Evolutionary conservation across 2,888 invertebrate species (phyloP).

Genomic region (Urechis unicinctus): DNA sequence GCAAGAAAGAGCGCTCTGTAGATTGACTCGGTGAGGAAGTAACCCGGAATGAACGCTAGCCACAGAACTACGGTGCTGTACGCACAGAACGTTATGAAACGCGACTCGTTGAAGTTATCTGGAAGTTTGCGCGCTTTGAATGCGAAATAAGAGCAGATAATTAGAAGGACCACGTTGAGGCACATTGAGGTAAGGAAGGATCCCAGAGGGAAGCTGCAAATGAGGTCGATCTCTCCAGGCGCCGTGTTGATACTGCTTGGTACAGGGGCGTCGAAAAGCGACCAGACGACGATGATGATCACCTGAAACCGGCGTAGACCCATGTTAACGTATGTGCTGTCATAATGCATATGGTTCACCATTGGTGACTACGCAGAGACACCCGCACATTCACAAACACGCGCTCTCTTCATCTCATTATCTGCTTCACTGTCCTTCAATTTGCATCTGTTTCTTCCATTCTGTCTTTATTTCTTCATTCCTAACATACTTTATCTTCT

Average conservation of each 20-base stretch:
- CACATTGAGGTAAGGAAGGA: slow-evolving; percentile 21
- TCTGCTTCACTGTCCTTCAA: no score
- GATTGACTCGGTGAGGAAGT: not conserved
- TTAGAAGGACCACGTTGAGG: slow-evolving; percentile 30
- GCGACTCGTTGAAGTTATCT: slow-evolving; percentile 40
- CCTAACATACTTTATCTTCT: no score
- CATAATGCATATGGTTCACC: no score
- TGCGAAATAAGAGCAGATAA: slow-evolving; percentile 30
- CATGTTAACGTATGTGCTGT: no score
- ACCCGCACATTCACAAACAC: no score
- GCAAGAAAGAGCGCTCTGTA: not conserved
- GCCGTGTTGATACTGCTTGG: slow-evolving; percentile 5
- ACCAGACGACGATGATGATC: slow-evolving; percentile 8
- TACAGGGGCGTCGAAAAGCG: slow-evolving; percentile 11
- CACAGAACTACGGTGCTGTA: slow-evolving; percentile 27
- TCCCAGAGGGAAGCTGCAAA: slow-evolving; percentile 20
- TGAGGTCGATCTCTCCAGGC: slow-evolving; percentile 18
- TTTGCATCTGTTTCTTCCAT: no score
- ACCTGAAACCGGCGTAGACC: slow-evolving; percentile 10
- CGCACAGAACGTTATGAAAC: slow-evolving; percentile 34
- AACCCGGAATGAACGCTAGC: not conserved
- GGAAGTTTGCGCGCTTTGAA: slow-evolving; percentile 38
- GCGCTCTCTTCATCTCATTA: no score
- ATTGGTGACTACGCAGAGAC: no score
- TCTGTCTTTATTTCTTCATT: no score